phyloP scores from a whole-genome alignment of 2,797 vertebrate genomes.

The Natrix natrix region DNA sequence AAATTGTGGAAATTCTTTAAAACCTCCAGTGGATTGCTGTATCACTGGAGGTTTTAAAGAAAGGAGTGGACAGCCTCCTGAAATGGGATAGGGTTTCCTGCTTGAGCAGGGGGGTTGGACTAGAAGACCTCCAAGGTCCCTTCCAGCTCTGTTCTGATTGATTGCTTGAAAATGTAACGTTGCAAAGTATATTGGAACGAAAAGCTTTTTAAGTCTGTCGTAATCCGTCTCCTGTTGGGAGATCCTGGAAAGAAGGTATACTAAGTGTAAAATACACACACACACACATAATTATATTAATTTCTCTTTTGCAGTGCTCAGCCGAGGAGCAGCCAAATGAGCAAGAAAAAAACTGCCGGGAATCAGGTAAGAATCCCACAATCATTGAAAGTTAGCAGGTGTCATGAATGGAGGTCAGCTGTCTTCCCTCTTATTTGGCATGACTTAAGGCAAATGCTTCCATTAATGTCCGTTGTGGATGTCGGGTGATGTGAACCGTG shows the following conservation, averaged over 20 bases:
- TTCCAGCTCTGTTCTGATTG: neutral
- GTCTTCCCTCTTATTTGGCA: neutral
- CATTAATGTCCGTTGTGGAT: neutral
- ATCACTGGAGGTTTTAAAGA: no score
- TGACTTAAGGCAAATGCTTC: neutral
- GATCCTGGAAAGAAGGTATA: neutral
- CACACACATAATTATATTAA: no score
- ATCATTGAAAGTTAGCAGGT: neutral
- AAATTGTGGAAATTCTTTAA: no score
- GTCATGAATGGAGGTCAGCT: neutral
- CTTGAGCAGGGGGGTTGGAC: no score
- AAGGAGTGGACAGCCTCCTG: no score
- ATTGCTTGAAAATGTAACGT: neutral
- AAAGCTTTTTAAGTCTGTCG: neutral
- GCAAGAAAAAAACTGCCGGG: constrained; percentile 93
- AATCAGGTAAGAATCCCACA: constrained; percentile 85
- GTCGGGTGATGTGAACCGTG: neutral
- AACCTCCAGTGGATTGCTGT: no score
- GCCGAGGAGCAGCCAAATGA: constrained; percentile 94
- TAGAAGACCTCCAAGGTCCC: no score
- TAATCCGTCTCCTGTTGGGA: neutral
- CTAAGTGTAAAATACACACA: neutral
- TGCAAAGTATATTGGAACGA: neutral
- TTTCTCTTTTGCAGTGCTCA: constrained; percentile 80
- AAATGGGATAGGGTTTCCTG: no score